These are phyloP conservation scores for Pluvianellus socialis DNA, from an alignment of 2,113 vertebrate genomes.

Conservation along the genomic window DNA sequence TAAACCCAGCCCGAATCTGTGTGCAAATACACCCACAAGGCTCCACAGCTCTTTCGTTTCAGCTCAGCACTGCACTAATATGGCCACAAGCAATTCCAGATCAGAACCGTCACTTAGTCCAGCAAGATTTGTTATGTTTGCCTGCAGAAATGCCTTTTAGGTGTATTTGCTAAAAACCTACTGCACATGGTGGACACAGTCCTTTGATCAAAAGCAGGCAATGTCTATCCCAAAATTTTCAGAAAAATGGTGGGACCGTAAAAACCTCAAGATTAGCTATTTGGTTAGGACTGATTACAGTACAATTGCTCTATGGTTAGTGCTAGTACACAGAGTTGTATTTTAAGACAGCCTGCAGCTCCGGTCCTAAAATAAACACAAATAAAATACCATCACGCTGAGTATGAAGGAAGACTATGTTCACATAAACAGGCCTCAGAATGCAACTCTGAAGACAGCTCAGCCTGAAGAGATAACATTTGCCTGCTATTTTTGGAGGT, in stretches of 20 bases:
- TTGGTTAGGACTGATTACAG: neutral
- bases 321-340: neutral
- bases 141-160: neutral
- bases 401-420: conserved; percentile 22
- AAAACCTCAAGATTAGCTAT: neutral
- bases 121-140: neutral
- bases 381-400: conserved; percentile 10
- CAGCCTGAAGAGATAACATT: conserved; percentile 38
- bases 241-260: neutral
- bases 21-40: neutral
- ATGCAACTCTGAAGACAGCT: conserved; percentile 12
- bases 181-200: rapidly evolving
- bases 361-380: conserved; percentile 45
- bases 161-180: neutral
- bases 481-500: conserved; percentile 38
- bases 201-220: neutral
- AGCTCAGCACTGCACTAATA: rapidly evolving
- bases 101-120: neutral
- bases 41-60: neutral
- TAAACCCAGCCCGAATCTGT: neutral
- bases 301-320: neutral
- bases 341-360: conserved; percentile 29
- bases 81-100: neutral
- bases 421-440: conserved; percentile 14
- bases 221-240: neutral